Conservation (phyloP, 1,140 invertebrate species). For the Hesperophylax magnus region DNA sequence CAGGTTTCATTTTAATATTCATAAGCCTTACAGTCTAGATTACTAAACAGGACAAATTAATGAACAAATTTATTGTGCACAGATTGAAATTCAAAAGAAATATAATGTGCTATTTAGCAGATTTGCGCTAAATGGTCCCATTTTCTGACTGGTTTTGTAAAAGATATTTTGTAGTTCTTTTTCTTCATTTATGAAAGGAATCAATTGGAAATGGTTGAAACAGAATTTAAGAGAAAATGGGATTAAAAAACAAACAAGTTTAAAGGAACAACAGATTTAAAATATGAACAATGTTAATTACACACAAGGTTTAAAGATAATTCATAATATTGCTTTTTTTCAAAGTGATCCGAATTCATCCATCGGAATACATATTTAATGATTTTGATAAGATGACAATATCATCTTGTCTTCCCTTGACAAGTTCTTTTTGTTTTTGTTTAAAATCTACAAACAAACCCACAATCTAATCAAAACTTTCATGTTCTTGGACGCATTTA, state of each 20-base stretch:
- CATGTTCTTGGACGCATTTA: too few species aligned
- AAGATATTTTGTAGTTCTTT: neutral
- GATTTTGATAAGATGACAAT: neutral
- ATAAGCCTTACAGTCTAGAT: conserved; percentile 28
- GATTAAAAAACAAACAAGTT: too few species aligned
- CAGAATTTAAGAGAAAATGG: too few species aligned
- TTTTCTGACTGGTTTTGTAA: neutral
- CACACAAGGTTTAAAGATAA: conserved; percentile 25
- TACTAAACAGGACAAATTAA: neutral
- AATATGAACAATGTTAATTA: conserved; percentile 17
- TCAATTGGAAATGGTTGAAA: neutral
- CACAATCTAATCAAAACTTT: too few species aligned
- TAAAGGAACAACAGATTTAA: neutral
- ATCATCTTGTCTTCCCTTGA: too few species aligned
- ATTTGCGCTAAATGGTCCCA: conserved; percentile 9
- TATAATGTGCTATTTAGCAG: neutral
- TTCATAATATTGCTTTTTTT: conserved; percentile 29
- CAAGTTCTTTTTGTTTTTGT: too few species aligned
- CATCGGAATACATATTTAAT: neutral
- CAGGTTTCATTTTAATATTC: conserved; percentile 34
- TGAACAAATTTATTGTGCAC: neutral
- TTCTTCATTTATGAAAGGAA: neutral
- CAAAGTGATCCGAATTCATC: neutral
- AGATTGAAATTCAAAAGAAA: neutral
- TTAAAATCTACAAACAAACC: too few species aligned